Percentiles rank a stretch among this genome's conserved stretches.
These are phyloP conservation scores for Schmidtea mediterranea DNA, from an alignment of 1,140 invertebrate species.

Conservation along the genomic window DNA sequence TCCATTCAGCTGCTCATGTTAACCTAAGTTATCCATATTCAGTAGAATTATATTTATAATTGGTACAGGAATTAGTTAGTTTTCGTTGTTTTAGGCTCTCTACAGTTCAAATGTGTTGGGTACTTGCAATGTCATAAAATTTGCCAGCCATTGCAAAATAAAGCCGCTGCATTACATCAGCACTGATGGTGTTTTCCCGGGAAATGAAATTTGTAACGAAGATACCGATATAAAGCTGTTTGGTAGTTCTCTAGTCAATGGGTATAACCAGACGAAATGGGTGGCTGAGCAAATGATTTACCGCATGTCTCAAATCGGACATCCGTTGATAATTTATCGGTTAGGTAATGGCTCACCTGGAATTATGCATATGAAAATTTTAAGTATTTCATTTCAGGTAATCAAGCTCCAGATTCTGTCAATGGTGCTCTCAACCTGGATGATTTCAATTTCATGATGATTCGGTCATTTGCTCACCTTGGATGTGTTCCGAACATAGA, in stretches of 20 bases:
- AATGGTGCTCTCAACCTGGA: conserved; percentile 27
- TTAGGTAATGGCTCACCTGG: conserved; percentile 29
- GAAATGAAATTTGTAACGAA: conserved; percentile 20
- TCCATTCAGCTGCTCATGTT: conserved; percentile 31
- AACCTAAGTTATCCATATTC: conserved; percentile 31
- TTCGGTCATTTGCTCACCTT: conserved; percentile 23
- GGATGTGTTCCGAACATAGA: conserved; percentile 24
- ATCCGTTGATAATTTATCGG: conserved; percentile 29
- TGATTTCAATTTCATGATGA: conserved; percentile 30
- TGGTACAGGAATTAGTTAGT: too few relatives aligned
- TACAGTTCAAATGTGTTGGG: conserved; percentile 29
- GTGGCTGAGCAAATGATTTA: conserved; percentile 29
- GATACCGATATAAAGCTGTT: conserved; percentile 17
- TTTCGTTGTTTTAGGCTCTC: conserved; percentile 15
- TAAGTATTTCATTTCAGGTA: conserved; percentile 13
- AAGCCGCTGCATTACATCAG: conserved; percentile 31
- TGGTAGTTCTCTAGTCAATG: conserved; percentile 20
- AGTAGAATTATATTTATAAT: conserved; percentile 11
- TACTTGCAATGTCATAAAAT: conserved; percentile 29
- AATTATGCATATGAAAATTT: conserved; percentile 9
- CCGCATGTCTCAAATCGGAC: conserved; percentile 21
- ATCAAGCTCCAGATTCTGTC: conserved; percentile 15
- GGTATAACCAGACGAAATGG: conserved; percentile 32
- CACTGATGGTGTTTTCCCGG: conserved; percentile 30
- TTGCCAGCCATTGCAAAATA: conserved; percentile 29